Percentiles rank a stretch among this genome's conserved stretches.
These are phyloP conservation scores for Stratiomys singularior DNA, from an alignment of 2,888 invertebrate species.

Conservation along the genomic window DNA sequence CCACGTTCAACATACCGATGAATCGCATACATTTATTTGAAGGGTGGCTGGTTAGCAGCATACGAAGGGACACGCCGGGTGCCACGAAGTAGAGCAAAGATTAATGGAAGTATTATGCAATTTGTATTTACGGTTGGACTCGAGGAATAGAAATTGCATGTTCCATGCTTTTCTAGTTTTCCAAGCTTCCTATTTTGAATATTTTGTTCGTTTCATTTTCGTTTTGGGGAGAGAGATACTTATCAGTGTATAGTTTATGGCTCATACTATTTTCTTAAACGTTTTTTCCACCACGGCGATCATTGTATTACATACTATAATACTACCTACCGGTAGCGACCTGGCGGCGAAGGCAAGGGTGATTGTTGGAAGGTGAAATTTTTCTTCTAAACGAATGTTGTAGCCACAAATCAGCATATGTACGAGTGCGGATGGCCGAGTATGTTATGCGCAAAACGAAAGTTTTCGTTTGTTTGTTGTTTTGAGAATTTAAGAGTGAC, in stretches of 20 bases:
- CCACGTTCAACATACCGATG: conserved; percentile 29
- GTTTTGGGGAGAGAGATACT: conserved; percentile 43
- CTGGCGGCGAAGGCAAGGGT: background rate
- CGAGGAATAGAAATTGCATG: conserved; percentile 50
- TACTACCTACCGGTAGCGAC: no score
- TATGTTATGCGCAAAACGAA: conserved; percentile 26
- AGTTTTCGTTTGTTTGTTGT: conserved; percentile 15
- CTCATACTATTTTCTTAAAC: conserved; percentile 41
- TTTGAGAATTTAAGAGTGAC: conserved; percentile 36
- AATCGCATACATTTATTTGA: background rate
- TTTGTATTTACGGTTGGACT: conserved; percentile 50
- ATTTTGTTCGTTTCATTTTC: conserved; percentile 44
- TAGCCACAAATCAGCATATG: conserved; percentile 16
- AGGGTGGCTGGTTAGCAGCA: conserved; percentile 14
- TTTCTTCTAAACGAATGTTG: conserved; percentile 38
- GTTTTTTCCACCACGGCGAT: conserved; percentile 2
- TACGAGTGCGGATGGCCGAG: no score
- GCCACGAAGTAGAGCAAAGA: conserved; percentile 39
- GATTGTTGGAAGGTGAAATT: conserved; percentile 32
- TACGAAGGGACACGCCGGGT: background rate
- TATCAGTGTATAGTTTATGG: conserved; percentile 50
- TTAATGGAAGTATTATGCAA: conserved; percentile 52
- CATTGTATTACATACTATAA: no score
- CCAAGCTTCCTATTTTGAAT: conserved; percentile 41
- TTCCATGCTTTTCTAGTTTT: conserved; percentile 41